Evolutionary conservation across 2,113 vertebrate species (phyloP).

Genomic region (Melanerpes formicivorus): DNA sequence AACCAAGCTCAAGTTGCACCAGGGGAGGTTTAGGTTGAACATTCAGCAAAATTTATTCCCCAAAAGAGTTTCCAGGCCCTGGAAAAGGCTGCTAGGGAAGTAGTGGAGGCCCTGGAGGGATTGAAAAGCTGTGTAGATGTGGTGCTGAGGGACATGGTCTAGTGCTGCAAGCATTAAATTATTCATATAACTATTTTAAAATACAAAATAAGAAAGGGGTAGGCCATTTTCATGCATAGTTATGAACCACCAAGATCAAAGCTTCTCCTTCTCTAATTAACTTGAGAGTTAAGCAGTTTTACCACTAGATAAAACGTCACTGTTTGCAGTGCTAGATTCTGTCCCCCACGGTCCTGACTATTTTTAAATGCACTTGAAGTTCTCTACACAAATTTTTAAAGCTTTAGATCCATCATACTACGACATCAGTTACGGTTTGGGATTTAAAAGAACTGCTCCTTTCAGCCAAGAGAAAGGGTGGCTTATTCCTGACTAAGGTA

Average conservation of each 20-base stretch:
- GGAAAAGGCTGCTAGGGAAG: not conserved
- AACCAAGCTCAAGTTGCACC: not conserved
- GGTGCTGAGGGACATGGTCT: not conserved
- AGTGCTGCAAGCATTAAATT: not conserved
- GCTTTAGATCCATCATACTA: not conserved
- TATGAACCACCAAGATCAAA: not conserved
- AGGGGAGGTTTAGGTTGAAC: not conserved
- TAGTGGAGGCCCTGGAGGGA: not conserved
- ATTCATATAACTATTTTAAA: not conserved
- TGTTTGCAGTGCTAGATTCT: not conserved
- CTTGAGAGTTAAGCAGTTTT: not conserved
- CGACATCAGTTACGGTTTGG: rapidly evolving
- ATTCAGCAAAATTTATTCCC: not conserved
- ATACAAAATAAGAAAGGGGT: not conserved
- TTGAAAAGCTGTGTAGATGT: not conserved
- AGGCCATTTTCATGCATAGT: not conserved
- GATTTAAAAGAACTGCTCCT: not conserved
- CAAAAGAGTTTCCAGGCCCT: not conserved
- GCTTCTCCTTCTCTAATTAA: not conserved
- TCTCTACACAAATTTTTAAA: not conserved
- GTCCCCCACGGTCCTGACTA: not conserved
- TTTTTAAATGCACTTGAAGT: not conserved
- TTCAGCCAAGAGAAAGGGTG: rapidly evolving
- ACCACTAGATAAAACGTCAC: not conserved
- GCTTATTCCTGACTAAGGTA: not conserved